phyloP scores from a whole-genome alignment of 2,888 invertebrate genomes.

The Pseudanteris insignis region DNA sequence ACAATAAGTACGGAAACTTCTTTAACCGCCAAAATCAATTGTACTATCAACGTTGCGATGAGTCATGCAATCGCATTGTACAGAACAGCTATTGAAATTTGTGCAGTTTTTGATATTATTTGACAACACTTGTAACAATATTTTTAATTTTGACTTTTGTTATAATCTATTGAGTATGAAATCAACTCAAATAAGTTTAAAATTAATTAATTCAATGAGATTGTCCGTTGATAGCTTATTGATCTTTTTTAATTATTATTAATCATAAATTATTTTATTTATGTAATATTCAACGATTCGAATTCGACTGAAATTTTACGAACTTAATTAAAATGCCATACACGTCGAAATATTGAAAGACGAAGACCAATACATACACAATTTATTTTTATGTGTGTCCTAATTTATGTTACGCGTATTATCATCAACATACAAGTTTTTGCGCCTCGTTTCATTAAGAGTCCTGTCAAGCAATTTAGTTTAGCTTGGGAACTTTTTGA shows the following conservation, averaged over 20 bases:
- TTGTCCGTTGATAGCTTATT: too few species aligned
- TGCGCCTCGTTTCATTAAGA: constrained; percentile 26
- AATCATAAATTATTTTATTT: constrained; percentile 7
- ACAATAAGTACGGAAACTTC: constrained; percentile 2
- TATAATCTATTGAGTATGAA: constrained; percentile 4
- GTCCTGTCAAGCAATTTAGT: constrained; percentile 26
- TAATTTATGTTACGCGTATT: constrained; percentile 50
- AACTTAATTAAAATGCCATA: constrained; percentile 53
- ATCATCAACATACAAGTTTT: constrained; percentile 41
- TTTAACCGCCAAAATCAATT: constrained; percentile 24
- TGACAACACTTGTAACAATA: constrained; percentile 4
- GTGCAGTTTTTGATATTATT: constrained; percentile 11
- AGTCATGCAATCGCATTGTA: constrained; percentile 14
- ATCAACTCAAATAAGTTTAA: constrained; percentile 3
- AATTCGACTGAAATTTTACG: constrained; percentile 25
- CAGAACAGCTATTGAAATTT: constrained; percentile 19
- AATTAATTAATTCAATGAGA: too few species aligned
- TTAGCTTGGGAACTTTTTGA: constrained; percentile 8
- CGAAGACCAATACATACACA: constrained; percentile 44
- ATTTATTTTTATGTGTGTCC: constrained; percentile 43
- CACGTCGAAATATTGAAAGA: constrained; percentile 44
- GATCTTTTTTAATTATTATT: not conserved
- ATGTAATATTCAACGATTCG: not conserved
- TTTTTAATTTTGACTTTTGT: constrained; percentile 11
- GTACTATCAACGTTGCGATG: not conserved